Conservation (phyloP, 2,888 invertebrate genomes). For the Eumacrocentrus americanus region DNA sequence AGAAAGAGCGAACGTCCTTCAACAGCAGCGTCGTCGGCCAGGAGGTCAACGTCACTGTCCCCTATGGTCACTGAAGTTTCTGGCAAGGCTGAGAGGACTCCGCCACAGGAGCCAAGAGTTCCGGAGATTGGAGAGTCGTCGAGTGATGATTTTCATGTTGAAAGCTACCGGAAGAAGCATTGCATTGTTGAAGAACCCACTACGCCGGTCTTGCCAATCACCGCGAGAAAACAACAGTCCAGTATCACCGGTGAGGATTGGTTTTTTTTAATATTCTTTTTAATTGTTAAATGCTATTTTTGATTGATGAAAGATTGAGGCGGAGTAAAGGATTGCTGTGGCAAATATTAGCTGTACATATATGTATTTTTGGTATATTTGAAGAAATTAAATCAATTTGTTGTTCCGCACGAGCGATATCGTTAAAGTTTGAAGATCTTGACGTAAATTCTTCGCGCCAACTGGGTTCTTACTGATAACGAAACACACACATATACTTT, state of each 20-base stretch:
- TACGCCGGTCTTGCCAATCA: conserved; percentile 46
- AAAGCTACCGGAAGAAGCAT: conserved; percentile 37
- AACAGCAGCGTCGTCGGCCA: conserved; percentile 12
- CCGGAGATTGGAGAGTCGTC: conserved; percentile 48
- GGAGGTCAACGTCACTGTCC: conserved; percentile 11
- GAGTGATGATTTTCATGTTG: conserved; percentile 28
- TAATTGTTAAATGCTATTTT: no score
- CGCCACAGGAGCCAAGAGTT: conserved; percentile 54
- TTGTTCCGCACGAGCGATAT: background rate
- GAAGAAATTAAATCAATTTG: background rate
- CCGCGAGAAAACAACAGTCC: conserved; percentile 50
- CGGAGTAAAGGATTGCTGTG: no score
- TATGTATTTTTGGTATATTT: background rate
- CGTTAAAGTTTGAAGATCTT: no score
- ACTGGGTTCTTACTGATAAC: no score
- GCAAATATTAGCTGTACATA: no score
- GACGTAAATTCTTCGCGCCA: no score
- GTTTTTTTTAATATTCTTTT: conserved; percentile 1
- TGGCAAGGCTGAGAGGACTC: conserved; percentile 51
- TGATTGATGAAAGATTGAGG: background rate
- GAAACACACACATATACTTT: no score
- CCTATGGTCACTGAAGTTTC: conserved; percentile 7
- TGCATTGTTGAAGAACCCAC: conserved; percentile 44
- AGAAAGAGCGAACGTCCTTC: conserved; percentile 37
- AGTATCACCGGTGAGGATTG: conserved; percentile 51